Conservation (phyloP, 2,797 vertebrate genomes). For the Adelosebastes latens region DNA sequence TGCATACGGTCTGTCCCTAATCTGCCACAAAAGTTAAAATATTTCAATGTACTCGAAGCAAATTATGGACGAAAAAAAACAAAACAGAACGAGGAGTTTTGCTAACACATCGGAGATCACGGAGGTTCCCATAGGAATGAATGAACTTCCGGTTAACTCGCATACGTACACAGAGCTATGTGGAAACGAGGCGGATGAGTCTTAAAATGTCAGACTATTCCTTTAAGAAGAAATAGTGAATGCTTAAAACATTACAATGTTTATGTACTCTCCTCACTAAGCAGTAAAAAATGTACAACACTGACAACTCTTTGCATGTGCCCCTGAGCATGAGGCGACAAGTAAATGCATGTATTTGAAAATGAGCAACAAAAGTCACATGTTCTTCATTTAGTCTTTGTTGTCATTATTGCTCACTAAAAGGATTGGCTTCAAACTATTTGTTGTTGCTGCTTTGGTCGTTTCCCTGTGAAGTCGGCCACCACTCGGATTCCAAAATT, state of each 20-base stretch:
- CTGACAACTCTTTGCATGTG: not conserved
- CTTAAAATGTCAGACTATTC: not conserved
- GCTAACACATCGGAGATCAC: too few relatives aligned
- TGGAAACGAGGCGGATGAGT: not conserved
- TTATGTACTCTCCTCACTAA: not conserved
- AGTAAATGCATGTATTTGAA: not conserved
- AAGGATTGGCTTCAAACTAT: constrained; percentile 27
- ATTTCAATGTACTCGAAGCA: too few relatives aligned
- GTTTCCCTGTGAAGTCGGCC: constrained; percentile 66
- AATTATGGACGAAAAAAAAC: too few relatives aligned
- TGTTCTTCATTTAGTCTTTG: constrained; percentile 34
- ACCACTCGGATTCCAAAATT: constrained; percentile 49
- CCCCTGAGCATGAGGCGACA: not conserved
- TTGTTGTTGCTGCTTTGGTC: constrained; percentile 49
- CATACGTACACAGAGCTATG: too few relatives aligned
- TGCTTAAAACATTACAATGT: not conserved
- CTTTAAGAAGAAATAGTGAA: not conserved
- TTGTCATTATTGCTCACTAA: constrained; percentile 9
- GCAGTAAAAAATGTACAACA: not conserved
- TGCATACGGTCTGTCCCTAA: too few relatives aligned
- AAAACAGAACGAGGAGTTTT: too few relatives aligned
- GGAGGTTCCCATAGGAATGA: too few relatives aligned
- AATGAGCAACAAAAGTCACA: constrained; percentile 2
- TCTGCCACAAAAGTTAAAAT: too few relatives aligned
- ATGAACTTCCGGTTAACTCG: too few relatives aligned